Percentiles rank a stretch among this genome's conserved stretches.
Evolutionary conservation across 1,140 invertebrate genomes (phyloP).

Genomic region (Heliconius hermathena): DNA sequence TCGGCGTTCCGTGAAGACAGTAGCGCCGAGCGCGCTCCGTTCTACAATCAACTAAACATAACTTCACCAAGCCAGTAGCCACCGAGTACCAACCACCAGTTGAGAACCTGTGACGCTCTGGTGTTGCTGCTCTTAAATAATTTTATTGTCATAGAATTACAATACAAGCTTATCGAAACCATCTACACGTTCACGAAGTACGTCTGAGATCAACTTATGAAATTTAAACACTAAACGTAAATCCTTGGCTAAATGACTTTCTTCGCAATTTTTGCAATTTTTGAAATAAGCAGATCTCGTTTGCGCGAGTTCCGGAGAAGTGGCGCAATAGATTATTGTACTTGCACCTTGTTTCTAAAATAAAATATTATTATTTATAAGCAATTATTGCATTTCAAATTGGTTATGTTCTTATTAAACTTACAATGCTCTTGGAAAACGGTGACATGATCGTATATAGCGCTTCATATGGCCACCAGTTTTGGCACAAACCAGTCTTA

Average conservation of each 20-base stretch:
- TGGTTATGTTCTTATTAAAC: slow-evolving; percentile 47
- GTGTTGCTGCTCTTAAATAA: neutral
- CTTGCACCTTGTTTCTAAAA: slow-evolving; percentile 95
- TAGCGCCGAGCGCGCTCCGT: neutral
- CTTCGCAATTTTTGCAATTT: slow-evolving; percentile 90
- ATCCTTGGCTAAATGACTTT: slow-evolving; percentile 85
- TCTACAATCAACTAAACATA: too few relatives aligned
- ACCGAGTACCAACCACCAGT: neutral
- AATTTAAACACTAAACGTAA: slow-evolving; percentile 60
- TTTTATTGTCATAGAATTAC: neutral
- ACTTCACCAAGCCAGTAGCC: too few relatives aligned
- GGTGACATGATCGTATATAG: slow-evolving; percentile 90
- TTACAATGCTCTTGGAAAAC: slow-evolving; percentile 97
- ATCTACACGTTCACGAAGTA: slow-evolving; percentile 48
- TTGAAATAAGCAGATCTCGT: slow-evolving; percentile 95
- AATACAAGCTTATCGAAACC: slow-evolving; percentile 23
- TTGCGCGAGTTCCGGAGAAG: slow-evolving; percentile 89
- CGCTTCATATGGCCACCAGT: slow-evolving; percentile 92
- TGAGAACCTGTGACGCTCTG: neutral
- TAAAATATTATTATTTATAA: slow-evolving; percentile 18
- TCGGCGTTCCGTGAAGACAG: neutral
- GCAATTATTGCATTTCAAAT: neutral
- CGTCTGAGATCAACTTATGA: slow-evolving; percentile 54
- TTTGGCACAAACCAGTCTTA: slow-evolving; percentile 86
- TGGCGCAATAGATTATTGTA: slow-evolving; percentile 93